Percentiles rank a stretch among this genome's conserved stretches.
Evolutionary conservation across 2,113 vertebrate species (phyloP).

Genomic region (Melierax canorus): DNA sequence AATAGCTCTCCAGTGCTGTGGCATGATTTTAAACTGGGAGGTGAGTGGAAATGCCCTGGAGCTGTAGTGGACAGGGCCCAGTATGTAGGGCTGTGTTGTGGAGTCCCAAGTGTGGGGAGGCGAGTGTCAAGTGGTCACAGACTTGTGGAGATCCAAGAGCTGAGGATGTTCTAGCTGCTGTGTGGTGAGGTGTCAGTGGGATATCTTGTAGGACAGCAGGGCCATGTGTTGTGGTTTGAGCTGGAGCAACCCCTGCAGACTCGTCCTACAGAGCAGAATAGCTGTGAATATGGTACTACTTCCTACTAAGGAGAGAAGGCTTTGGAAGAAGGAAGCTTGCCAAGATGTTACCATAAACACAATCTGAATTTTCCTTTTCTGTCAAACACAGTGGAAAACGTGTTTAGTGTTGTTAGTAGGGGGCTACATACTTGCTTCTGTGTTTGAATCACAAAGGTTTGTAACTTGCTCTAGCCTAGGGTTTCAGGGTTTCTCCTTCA

Average conservation of each 20-base stretch:
- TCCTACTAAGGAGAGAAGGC: background rate
- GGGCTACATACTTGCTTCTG: background rate
- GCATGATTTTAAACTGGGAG: background rate
- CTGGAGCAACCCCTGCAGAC: background rate
- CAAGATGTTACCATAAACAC: background rate
- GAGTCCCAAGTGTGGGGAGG: background rate
- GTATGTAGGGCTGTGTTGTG: background rate
- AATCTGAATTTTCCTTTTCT: background rate
- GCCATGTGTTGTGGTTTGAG: background rate
- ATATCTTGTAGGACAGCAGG: background rate
- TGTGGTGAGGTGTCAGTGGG: background rate
- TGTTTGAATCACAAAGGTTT: background rate
- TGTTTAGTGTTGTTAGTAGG: background rate
- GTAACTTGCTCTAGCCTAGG: background rate
- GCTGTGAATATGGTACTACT: background rate
- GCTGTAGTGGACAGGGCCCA: background rate
- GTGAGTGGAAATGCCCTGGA: background rate
- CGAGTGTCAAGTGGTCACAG: rapidly evolving
- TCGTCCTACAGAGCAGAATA: background rate
- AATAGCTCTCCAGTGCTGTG: background rate
- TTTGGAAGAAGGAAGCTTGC: background rate
- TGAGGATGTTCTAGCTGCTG: background rate
- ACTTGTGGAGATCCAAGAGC: background rate
- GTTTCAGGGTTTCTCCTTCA: background rate
- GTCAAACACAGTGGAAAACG: background rate